Evolutionary conservation across 2,888 invertebrate genomes (phyloP).

Genomic region (Theretra japonica): DNA sequence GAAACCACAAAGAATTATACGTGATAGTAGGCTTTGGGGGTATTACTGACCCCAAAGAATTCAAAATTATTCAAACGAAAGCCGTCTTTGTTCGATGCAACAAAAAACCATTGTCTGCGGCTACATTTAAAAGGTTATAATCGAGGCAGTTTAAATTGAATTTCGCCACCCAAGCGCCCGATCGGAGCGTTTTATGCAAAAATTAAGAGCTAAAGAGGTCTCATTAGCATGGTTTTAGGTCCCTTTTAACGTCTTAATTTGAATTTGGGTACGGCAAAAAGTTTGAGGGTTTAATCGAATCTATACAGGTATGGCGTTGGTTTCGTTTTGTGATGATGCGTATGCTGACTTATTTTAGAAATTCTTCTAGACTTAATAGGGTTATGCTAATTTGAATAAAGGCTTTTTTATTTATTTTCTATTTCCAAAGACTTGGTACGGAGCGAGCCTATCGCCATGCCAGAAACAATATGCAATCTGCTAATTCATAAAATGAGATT

Average conservation of each 20-base stretch:
- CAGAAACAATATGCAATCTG: too few relatives aligned
- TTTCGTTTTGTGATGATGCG: constrained; percentile 12
- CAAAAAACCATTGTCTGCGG: neutral
- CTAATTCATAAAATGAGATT: too few relatives aligned
- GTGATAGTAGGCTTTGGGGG: too few relatives aligned
- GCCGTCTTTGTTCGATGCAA: neutral
- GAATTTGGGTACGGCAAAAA: constrained; percentile 61
- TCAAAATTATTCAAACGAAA: neutral
- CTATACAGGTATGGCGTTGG: constrained; percentile 7
- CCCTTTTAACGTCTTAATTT: constrained; percentile 74
- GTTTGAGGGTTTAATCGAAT: constrained; percentile 37
- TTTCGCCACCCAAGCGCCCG: constrained; percentile 48
- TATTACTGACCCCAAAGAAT: neutral
- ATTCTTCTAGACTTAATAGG: neutral
- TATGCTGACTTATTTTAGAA: neutral
- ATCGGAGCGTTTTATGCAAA: constrained; percentile 60
- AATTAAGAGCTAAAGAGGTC: constrained; percentile 58
- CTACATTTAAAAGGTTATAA: constrained; percentile 2
- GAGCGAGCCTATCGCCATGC: too few relatives aligned
- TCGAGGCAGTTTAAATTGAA: constrained; percentile 37
- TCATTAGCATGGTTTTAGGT: constrained; percentile 73
- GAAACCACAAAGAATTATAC: too few relatives aligned
- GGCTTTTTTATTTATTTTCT: too few relatives aligned
- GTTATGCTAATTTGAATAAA: neutral
- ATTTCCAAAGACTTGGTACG: too few relatives aligned